A percentile compares a stretch with the other conserved stretches of the same genome.
Evolutionary conservation across 1,140 invertebrate species (phyloP).

Genomic region (Drosophila tristis): DNA sequence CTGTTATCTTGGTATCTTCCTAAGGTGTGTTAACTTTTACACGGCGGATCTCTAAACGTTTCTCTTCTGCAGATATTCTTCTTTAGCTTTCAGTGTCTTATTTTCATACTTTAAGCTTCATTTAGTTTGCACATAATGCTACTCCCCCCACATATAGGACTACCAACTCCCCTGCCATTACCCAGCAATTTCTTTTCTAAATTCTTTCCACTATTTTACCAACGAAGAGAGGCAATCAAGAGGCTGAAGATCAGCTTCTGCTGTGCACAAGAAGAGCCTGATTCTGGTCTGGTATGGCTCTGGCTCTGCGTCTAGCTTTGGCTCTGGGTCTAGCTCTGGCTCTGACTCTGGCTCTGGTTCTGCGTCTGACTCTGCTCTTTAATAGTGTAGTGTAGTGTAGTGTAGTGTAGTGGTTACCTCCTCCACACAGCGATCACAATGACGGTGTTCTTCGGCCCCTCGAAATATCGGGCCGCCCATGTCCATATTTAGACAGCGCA

Average conservation of each 20-base stretch:
- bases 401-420: conserved; percentile 29
- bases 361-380: background rate
- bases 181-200: conserved; percentile 26
- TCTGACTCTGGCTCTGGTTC: conserved; percentile 11
- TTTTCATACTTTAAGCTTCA: background rate
- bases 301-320: no score
- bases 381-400: no score
- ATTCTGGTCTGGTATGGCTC: no score
- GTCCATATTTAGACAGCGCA: conserved; percentile 62
- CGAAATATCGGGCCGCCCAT: conserved; percentile 57
- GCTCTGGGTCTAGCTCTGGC: no score
- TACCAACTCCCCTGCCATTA: conserved; percentile 11
- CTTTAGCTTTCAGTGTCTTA: no score
- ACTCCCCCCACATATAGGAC: conserved; percentile 5
- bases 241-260: conserved; percentile 38
- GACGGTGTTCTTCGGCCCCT: conserved; percentile 33
- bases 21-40: no score
- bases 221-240: conserved; percentile 17
- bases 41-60: no score
- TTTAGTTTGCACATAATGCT: background rate
- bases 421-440: conserved; percentile 45
- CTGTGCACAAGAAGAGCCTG: conserved; percentile 1
- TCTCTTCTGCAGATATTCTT: no score
- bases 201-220: conserved; percentile 30
- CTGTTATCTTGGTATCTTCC: no score